Evolutionary conservation across 2,888 invertebrate genomes (phyloP), one percentile per base, ranked within the genome.

Genomic region (Willowsia nigromaculata): DNA sequence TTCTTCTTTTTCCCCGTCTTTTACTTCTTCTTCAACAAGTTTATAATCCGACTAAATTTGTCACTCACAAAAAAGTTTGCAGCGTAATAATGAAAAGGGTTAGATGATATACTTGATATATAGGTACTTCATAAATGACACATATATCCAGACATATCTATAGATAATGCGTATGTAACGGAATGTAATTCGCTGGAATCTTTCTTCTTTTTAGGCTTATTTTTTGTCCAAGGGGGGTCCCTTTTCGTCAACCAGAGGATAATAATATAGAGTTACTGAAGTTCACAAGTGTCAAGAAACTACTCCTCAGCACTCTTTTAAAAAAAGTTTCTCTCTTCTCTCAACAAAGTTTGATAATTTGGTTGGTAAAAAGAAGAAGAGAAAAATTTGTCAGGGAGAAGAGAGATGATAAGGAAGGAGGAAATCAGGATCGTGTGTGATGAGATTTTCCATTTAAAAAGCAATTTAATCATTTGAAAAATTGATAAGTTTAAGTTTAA

Each of bases 1-100:
- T 47, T 84, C 65, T 25, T 18, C 53, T 37, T 74, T 53, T 47
- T n/a, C n/a, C n/a, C n/a, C n/a, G n/a, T n/a, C n/a, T n/a, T n/a
- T n/a, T n/a, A n/a, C n/a, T n/a, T 40, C 65, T 65, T 80, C 37
- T 13, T 5, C 78, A 43, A 74, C 74, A 43, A 47, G 74, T 74
- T 47, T 43, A 18, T 87, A 87, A 87, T 87, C 87, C 82, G 82
- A 80, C 74, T 74, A 74, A 68, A 85, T 15, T 37, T 43, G 47
- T 47, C 22, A 82, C 62, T 85, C 59, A n/a, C 33, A 84, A 71
- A 71, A 53, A 40, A 71, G 40, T 1, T 22, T 7, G 1, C 25
- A 47, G 47, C 22, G 43, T 43, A 2, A 13, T 18, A 22, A 2
- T 47, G 43, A 68, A 53, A 68, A 47, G 15, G 6, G n/a, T 53